Evolutionary conservation across 2,113 vertebrate species (phyloP).

Genomic region (Hylia prasina): DNA sequence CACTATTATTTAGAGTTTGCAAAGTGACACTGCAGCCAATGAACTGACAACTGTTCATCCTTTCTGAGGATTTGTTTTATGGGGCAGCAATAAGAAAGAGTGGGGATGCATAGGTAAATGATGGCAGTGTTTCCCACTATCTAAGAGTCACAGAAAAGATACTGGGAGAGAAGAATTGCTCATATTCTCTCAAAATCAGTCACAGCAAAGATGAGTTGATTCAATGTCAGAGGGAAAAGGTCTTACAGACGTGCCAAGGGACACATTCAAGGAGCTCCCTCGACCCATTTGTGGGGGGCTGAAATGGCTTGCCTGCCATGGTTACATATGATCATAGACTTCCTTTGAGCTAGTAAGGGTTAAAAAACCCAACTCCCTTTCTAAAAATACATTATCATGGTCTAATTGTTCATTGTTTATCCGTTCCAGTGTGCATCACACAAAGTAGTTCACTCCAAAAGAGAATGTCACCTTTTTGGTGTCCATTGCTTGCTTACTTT

Average conservation of each 20-base stretch:
- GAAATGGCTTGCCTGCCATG: not conserved
- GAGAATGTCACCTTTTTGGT: not conserved
- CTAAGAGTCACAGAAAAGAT: not conserved
- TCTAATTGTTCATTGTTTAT: not conserved
- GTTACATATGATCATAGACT: not conserved
- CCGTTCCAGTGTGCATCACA: not conserved
- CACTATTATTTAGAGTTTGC: constrained; percentile 38
- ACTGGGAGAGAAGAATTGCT: not conserved
- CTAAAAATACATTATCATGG: not conserved
- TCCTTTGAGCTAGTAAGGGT: not conserved
- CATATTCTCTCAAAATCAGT: not conserved
- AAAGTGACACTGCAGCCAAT: not conserved
- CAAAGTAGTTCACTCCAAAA: not conserved
- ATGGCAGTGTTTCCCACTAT: not conserved
- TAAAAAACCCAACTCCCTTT: not conserved
- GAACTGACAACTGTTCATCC: not conserved
- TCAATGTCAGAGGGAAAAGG: not conserved
- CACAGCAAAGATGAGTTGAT: not conserved
- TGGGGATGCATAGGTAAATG: constrained; percentile 1
- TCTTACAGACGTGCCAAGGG: not conserved
- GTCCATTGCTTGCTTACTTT: not conserved
- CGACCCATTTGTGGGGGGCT: not conserved
- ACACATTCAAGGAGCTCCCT: not conserved
- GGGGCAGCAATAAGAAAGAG: not conserved
- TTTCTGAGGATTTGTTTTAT: constrained; percentile 7